Conservation (phyloP, 2,113 vertebrate genomes). For the Seriola quinqueradiata region DNA sequence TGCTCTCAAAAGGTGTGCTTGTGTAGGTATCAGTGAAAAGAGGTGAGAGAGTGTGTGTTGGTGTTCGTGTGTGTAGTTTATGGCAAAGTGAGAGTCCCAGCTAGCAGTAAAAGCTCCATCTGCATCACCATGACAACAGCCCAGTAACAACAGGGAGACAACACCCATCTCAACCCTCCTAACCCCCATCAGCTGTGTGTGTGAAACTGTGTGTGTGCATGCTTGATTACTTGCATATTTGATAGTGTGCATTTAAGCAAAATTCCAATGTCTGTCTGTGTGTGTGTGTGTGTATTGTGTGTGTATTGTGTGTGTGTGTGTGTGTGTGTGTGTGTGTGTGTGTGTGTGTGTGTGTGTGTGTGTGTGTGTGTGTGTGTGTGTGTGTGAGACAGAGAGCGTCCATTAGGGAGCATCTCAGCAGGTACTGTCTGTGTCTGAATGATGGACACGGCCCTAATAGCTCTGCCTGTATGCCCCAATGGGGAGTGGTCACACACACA, state of each 20-base stretch:
- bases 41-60: constrained; percentile 5
- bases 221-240: constrained; percentile 73
- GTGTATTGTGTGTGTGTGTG: constrained; percentile 28
- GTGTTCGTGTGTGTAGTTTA: constrained; percentile 23
- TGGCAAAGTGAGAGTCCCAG: constrained; percentile 64
- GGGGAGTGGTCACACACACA: constrained; percentile 61
- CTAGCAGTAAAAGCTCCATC: constrained; percentile 76
- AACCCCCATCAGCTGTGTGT: constrained; percentile 77
- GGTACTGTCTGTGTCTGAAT: constrained; percentile 64
- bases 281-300: constrained; percentile 23
- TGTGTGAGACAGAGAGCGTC: constrained; percentile 14
- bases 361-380: constrained; percentile 24
- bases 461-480: constrained; percentile 46
- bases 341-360: constrained; percentile 17
- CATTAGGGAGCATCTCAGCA: constrained; percentile 72
- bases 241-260: constrained; percentile 60
- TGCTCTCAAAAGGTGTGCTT: constrained; percentile 57
- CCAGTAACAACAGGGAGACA: constrained; percentile 80
- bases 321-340: constrained; percentile 1
- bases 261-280: constrained; percentile 51
- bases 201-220: constrained; percentile 27
- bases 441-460: constrained; percentile 70
- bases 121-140: constrained; percentile 84
- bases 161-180: constrained; percentile 77
- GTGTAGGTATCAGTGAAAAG: constrained; percentile 33